A percentile compares a stretch with the other conserved stretches of the same genome.
These are phyloP conservation scores for Tromatobia lineatoria DNA, from an alignment of 2,888 invertebrate genomes.

Conservation along the genomic window DNA sequence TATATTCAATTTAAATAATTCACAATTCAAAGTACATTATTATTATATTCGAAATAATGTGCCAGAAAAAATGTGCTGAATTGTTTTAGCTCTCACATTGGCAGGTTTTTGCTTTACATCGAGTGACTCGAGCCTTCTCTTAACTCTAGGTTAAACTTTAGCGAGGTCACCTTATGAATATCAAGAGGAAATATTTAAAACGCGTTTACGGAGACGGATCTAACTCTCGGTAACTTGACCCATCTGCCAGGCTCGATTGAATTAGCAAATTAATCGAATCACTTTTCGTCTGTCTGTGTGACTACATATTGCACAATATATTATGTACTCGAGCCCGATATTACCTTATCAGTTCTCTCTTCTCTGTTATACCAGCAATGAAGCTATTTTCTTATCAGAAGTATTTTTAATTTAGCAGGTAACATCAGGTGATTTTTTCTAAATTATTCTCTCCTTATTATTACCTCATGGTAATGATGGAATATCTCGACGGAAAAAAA, in stretches of 20 bases:
- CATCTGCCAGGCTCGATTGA: constrained; percentile 23
- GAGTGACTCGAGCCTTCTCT: not conserved
- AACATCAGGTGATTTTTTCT: constrained; percentile 27
- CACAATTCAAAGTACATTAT: too few species aligned
- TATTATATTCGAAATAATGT: too few species aligned
- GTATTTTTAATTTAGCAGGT: constrained; percentile 14
- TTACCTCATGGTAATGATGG: not conserved
- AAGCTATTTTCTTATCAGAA: constrained; percentile 33
- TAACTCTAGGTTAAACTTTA: constrained; percentile 12
- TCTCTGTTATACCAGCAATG: not conserved
- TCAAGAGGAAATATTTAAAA: constrained; percentile 54
- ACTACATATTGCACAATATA: constrained; percentile 17
- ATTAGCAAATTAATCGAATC: constrained; percentile 42
- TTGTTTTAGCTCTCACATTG: too few species aligned
- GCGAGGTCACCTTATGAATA: constrained; percentile 35
- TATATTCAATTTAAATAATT: too few species aligned
- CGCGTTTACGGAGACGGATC: constrained; percentile 20
- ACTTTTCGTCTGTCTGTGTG: not conserved
- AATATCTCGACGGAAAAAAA: not conserved
- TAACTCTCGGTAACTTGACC: constrained; percentile 8
- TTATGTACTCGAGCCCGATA: constrained; percentile 3
- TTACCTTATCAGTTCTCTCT: not conserved
- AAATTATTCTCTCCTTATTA: not conserved
- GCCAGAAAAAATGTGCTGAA: too few species aligned
- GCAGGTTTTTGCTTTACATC: too few species aligned